phyloP scores from a whole-genome alignment of 2,797 vertebrate species.

The Rhinichthys osculus region DNA sequence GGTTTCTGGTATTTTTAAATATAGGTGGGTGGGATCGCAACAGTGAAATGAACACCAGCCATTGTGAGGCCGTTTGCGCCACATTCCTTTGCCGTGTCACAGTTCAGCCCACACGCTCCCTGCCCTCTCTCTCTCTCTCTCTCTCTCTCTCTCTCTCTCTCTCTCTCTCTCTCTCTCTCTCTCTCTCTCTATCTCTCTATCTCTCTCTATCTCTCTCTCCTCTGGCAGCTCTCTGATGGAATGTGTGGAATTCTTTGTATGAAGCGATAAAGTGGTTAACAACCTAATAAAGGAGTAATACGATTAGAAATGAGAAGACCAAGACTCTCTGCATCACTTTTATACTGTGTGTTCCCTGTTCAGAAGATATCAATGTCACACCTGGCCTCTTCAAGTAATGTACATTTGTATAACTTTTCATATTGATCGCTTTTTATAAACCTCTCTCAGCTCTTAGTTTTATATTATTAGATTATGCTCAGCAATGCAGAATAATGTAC shows the following conservation, averaged over 20 bases:
- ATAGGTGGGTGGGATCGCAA: slow-evolving; percentile 43
- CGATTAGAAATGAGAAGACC: background rate
- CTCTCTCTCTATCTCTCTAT: background rate
- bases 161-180: background rate
- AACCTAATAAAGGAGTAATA: slow-evolving; percentile 1
- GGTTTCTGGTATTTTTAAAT: slow-evolving; percentile 41
- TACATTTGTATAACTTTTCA: background rate
- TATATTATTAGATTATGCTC: background rate
- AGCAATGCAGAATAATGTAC: background rate
- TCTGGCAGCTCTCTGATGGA: slow-evolving; percentile 28
- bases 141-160: background rate
- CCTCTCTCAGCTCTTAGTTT: background rate
- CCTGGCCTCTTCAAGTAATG: background rate
- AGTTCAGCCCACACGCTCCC: background rate
- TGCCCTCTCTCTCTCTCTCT: background rate
- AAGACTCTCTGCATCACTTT: background rate
- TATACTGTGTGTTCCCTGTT: background rate
- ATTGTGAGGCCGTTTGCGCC: slow-evolving; percentile 32
- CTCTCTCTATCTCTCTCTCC: background rate
- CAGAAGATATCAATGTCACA: background rate
- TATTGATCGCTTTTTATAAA: background rate
- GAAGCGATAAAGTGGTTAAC: background rate
- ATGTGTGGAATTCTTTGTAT: slow-evolving; percentile 56
- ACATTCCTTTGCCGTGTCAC: slow-evolving; percentile 31
- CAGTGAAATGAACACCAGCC: slow-evolving; percentile 33